Percentiles rank a stretch among this genome's conserved stretches.
phyloP scores from a whole-genome alignment of 1,140 invertebrate species.

The Brachionus rubens region DNA sequence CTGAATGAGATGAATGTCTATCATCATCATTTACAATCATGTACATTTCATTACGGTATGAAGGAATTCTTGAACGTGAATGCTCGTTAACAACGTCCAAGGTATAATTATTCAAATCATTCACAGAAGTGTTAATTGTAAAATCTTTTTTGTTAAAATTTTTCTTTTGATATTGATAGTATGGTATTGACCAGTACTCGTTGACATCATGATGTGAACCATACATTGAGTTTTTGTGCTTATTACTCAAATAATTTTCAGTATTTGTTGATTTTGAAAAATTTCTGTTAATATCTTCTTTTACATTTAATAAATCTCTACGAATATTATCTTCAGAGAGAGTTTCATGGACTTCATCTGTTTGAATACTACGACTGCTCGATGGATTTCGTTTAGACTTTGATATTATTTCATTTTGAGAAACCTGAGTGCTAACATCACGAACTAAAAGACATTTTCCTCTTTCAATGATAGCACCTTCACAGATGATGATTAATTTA shows the following conservation, averaged over 20 bases:
- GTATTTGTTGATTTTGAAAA: not conserved
- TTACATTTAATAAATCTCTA: not conserved
- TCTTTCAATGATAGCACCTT: slow-evolving; percentile 28
- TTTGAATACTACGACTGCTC: not conserved
- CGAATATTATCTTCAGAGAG: not conserved
- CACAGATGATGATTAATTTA: slow-evolving; percentile 35
- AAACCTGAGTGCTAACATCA: slow-evolving; percentile 6
- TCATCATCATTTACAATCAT: not conserved
- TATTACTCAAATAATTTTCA: not conserved
- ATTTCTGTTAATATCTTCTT: not conserved
- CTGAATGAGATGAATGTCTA: not conserved
- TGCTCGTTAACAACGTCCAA: not conserved
- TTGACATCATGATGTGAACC: not conserved
- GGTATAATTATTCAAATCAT: not conserved
- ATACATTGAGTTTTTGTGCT: not conserved
- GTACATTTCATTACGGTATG: slow-evolving; percentile 18
- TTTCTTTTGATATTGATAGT: slow-evolving; percentile 42
- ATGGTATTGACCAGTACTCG: slow-evolving; percentile 36
- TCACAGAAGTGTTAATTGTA: slow-evolving; percentile 14
- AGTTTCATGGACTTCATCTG: not conserved
- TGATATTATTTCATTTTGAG: not conserved
- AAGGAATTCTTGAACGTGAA: not conserved
- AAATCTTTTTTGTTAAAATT: slow-evolving; percentile 32
- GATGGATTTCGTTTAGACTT: not conserved
- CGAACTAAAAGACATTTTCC: slow-evolving; percentile 28